A percentile compares a stretch with the other conserved stretches of the same genome.
Evolutionary conservation across 1,140 invertebrate genomes (phyloP).

Genomic region (Vollenhovia emeryi): DNA sequence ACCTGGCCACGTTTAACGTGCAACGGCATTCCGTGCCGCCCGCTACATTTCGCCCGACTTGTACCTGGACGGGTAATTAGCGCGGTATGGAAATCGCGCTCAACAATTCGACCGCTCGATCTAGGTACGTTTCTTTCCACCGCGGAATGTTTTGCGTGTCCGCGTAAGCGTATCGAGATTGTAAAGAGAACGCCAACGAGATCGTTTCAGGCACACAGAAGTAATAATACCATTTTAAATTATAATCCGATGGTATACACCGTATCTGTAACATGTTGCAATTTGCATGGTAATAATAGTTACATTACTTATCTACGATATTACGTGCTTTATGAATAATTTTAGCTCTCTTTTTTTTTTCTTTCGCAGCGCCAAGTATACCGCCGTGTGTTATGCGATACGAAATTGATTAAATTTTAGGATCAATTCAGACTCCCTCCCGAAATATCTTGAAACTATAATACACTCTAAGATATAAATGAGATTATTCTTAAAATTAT

Average conservation of each 20-base stretch:
- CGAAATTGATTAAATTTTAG: background rate
- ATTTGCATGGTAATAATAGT: constrained; percentile 55
- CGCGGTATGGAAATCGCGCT: constrained; percentile 43
- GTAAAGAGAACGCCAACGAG: constrained; percentile 24
- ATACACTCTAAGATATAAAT: background rate
- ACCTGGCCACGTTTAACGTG: constrained; percentile 12
- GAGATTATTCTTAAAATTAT: background rate
- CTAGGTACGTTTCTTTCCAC: background rate
- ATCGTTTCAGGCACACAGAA: constrained; percentile 3
- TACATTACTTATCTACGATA: constrained; percentile 22
- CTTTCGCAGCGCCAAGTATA: background rate
- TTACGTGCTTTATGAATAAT: constrained; percentile 35
- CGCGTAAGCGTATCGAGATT: constrained; percentile 39
- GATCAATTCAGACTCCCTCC: background rate
- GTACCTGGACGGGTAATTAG: constrained; percentile 39
- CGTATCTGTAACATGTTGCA: constrained; percentile 33
- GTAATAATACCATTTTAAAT: constrained; percentile 51
- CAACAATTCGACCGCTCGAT: constrained; percentile 47
- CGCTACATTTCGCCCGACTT: constrained; percentile 10
- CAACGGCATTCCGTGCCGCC: constrained; percentile 42
- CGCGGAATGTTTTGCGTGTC: constrained; percentile 16
- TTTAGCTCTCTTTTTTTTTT: background rate
- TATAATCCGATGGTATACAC: constrained; percentile 37
- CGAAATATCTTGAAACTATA: background rate
- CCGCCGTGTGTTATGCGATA: background rate